phyloP scores from a whole-genome alignment of 2,888 invertebrate genomes.

The Ecdyonurus torrentis region DNA sequence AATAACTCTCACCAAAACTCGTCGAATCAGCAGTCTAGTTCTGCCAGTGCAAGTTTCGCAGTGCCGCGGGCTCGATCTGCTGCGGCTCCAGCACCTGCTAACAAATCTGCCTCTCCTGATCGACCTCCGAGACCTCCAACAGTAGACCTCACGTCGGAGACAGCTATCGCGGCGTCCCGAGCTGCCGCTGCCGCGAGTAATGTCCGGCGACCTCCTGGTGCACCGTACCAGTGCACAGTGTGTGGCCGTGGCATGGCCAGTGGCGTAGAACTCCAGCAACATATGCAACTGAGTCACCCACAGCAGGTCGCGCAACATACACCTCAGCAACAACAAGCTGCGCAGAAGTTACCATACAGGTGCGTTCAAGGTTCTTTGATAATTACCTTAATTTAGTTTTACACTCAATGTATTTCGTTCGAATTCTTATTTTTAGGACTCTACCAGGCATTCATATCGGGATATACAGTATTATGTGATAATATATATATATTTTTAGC shows the following conservation, averaged over 20 bases:
- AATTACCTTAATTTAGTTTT: no score
- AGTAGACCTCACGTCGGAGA: constrained; percentile 26
- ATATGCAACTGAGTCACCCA: constrained; percentile 21
- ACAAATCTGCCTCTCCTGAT: constrained; percentile 21
- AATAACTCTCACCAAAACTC: constrained; percentile 18
- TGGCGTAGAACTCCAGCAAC: constrained; percentile 29
- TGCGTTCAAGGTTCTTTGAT: no score
- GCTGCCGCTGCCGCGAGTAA: neutral
- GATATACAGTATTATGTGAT: no score
- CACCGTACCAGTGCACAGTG: constrained; percentile 22
- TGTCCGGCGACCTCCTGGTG: constrained; percentile 4
- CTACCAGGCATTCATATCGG: no score
- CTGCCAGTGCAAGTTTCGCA: constrained; percentile 14
- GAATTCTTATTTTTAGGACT: no score
- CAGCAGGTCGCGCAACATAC: neutral
- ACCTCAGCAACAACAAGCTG: constrained; percentile 27
- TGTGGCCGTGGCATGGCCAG: constrained; percentile 32
- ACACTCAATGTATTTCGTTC: no score
- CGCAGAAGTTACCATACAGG: constrained; percentile 27
- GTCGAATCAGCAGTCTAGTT: neutral
- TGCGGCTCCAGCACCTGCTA: constrained; percentile 5
- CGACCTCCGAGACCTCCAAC: constrained; percentile 30
- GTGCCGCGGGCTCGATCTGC: constrained; percentile 13
- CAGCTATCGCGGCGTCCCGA: neutral
- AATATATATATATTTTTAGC: no score